Base-by-base conservation (phyloP, 2,113 vertebrate genomes). In the Tursiops truncatus region DNA sequence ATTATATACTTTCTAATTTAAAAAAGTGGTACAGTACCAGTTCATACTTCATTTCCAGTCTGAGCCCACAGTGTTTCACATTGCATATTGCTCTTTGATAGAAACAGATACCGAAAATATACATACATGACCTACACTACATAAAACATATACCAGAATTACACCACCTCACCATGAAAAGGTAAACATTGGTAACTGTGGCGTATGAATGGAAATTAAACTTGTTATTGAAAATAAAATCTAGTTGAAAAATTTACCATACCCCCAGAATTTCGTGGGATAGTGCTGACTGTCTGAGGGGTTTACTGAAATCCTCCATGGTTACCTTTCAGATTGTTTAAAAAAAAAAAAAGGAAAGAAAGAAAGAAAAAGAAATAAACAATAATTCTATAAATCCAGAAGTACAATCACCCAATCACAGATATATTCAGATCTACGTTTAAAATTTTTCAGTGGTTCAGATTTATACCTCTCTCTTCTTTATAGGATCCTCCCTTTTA, bases 171-270 rank as follows among this genome's bases (percentile, higher is more conserved):
- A 12, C 36, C 26, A 87, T 33, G 73, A 77, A 41, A 81, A 60
- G 14, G 60, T 79, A 84, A 81, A 71, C 53, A 85, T 11, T 50
- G 31, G 92, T 3, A 91, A 28, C 17, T 76, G 63, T 21, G 56
- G 44, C 58, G 12, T 91, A 68, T 38, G 41, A 86, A 23, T 53
- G 62, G 73, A 86, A 14, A 94, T 63, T 86, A 95, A 70, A 89
- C 71, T 95, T 87, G 47, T 86, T 80, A 91, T 26, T 88, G 74
- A 87, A 95, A 97, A 91, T 65, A 93, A 94, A 79, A 83, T 96
- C 79, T 86, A 92, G 73, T 80, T 86, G 93, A 95, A 98, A 97
- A 85, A 31, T 89, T 92, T 92, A 97, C 68, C 89, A 93, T 94
- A 94, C 28, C 84, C 96, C 76, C 65, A 92, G 58, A 79, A 93